Conservation (phyloP, 2,113 vertebrate species). For the Rhynchomys soricoides region DNA sequence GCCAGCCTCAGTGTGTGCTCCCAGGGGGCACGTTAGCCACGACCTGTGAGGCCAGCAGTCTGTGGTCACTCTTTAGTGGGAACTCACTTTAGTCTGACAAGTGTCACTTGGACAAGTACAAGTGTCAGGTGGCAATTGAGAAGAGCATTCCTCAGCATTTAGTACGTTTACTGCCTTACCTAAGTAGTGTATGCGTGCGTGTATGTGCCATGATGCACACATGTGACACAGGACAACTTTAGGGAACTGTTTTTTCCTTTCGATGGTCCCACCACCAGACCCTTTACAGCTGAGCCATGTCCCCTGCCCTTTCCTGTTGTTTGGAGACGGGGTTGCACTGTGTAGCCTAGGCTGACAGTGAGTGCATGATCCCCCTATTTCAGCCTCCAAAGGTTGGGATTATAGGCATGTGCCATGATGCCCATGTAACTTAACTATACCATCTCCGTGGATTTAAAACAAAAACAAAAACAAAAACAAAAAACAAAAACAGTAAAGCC, state of each 20-base stretch:
- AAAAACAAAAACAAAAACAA: background rate
- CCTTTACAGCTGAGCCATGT: background rate
- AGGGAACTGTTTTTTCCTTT: background rate
- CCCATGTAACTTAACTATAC: background rate
- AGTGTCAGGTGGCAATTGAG: background rate
- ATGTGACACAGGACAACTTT: background rate
- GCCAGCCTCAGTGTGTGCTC: background rate
- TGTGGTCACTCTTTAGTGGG: background rate
- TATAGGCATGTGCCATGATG: too few species aligned
- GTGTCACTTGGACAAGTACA: background rate
- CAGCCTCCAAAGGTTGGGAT: background rate
- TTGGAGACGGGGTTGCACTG: background rate
- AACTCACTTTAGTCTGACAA: background rate
- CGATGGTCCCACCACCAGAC: background rate
- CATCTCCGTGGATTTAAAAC: conserved; percentile 5
- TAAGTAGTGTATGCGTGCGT: background rate
- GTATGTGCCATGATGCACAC: too few species aligned
- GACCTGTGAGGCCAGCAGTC: background rate
- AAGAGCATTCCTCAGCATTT: background rate
- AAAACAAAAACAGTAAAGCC: background rate
- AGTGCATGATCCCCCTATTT: background rate
- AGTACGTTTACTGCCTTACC: background rate
- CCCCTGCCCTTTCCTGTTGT: background rate
- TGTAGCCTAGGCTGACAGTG: too few species aligned
- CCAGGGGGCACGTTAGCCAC: background rate